Percentiles rank a stretch among this genome's conserved stretches.
Conservation (phyloP, 1,140 invertebrate species). For the Chlorops oryzae region DNA sequence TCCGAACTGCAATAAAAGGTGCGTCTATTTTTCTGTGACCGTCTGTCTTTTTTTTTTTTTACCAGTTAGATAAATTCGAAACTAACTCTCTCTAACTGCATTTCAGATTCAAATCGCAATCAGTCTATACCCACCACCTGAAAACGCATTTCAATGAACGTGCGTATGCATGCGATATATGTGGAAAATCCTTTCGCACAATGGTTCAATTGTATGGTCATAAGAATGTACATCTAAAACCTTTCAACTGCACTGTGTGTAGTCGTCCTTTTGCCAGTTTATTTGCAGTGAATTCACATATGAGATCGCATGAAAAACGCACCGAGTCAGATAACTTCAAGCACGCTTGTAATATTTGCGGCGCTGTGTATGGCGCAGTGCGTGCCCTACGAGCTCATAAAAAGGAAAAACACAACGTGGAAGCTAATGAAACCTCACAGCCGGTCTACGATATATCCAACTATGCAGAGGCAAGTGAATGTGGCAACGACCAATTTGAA, state of each 20-base stretch:
- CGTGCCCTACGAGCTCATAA: slow-evolving; percentile 67
- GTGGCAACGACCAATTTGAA: not conserved
- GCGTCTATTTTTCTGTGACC: slow-evolving; percentile 1
- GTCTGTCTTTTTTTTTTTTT: not conserved
- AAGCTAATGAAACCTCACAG: slow-evolving; percentile 12
- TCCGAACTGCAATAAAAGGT: slow-evolving; percentile 62
- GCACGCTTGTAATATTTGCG: slow-evolving; percentile 63
- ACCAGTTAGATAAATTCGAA: not conserved
- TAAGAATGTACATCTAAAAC: slow-evolving; percentile 71
- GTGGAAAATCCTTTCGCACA: slow-evolving; percentile 70
- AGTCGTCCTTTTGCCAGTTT: slow-evolving; percentile 66
- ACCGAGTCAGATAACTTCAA: slow-evolving; percentile 58
- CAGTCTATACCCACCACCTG: slow-evolving; percentile 67
- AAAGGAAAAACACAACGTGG: slow-evolving; percentile 53
- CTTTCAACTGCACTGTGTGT: slow-evolving; percentile 65
- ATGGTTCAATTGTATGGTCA: slow-evolving; percentile 67
- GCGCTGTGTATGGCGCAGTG: slow-evolving; percentile 63
- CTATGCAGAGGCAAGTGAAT: slow-evolving; percentile 1
- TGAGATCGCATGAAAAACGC: slow-evolving; percentile 59
- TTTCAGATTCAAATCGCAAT: slow-evolving; percentile 63
- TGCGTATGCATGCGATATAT: slow-evolving; percentile 64
- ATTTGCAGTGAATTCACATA: slow-evolving; percentile 65
- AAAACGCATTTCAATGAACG: slow-evolving; percentile 64
- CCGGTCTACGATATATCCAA: slow-evolving; percentile 6
- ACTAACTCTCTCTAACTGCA: not conserved